Percentiles rank a stretch among this genome's conserved stretches.
Conservation (phyloP, 2,888 invertebrate genomes). For the Caenorhabditis angaria region DNA sequence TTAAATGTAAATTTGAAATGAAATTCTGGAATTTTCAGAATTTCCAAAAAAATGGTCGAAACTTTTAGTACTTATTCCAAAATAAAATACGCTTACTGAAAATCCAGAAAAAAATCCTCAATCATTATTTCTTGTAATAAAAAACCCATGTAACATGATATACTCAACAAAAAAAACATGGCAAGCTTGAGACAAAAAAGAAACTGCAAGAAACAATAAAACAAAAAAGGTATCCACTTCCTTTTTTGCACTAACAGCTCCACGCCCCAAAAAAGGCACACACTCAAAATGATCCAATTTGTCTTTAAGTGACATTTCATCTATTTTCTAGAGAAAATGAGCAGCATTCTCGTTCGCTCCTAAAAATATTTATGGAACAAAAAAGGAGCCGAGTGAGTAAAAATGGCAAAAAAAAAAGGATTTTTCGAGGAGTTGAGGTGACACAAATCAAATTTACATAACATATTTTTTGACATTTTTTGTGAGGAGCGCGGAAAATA, state of each 20-base stretch:
- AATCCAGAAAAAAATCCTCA: too few species aligned
- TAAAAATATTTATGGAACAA: too few species aligned
- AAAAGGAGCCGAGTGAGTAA: too few species aligned
- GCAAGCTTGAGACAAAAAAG: not conserved
- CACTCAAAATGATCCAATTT: not conserved
- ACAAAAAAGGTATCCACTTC: slow-evolving; percentile 3
- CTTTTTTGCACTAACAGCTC: not conserved
- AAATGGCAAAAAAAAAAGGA: not conserved
- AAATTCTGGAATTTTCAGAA: too few species aligned
- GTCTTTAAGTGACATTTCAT: not conserved
- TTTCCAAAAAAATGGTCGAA: too few species aligned
- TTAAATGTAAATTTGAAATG: too few species aligned
- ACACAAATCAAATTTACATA: slow-evolving; percentile 40
- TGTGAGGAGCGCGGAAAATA: too few species aligned
- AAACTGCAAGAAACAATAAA: not conserved
- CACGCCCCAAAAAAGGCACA: not conserved
- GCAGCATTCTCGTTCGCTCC: not conserved
- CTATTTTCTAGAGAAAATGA: not conserved
- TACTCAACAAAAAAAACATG: not conserved
- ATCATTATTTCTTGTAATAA: not conserved
- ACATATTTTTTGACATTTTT: slow-evolving; percentile 17
- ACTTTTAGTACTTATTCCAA: too few species aligned
- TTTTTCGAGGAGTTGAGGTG: slow-evolving; percentile 13
- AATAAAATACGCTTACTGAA: too few species aligned
- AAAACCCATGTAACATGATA: not conserved